Evolutionary conservation across 2,888 invertebrate species (phyloP), one percentile per base, ranked within the genome.

Genomic region (Andrena haemorrhoa): DNA sequence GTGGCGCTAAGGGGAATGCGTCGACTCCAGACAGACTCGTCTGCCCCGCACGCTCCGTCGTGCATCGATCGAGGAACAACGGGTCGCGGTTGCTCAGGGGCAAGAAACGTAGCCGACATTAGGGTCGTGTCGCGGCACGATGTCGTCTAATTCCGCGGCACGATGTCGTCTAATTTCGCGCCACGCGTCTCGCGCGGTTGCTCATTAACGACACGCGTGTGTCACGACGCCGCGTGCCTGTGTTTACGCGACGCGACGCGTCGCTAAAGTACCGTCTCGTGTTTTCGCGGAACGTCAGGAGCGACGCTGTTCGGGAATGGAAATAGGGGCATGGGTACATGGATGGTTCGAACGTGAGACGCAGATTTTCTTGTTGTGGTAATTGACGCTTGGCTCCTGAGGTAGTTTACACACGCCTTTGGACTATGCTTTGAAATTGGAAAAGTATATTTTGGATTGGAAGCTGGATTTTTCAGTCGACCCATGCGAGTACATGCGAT

Each of bases 31-130:
- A 74, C 73, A 66, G 56, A 56, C 72, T 71, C 63, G 80, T 78
- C 70, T 65, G 60, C 29, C 49, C 72, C 71, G 74, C 29, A 33
- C 65, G 10, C 49, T 58, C 71, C 71, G 77, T 74, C 29, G 47
- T 56, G 64, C 77, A 78, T 80, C 82, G 77, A 73, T 66, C 81
- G 33, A 33, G 86, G 73, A 85, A 88, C 82, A 85, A 83, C 79
- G 75, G 72, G 61, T n/a, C 23, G 51, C 73, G 68, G 64, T 65
- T 61, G 49, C 64, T 49, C 58, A 41, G 53, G 58, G 79, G 79
- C 83, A 82, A 86, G 88, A 79, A 88, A 81, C 80, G 76, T 33
- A 71, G 53, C 66, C 79, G 79, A 83, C 87, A 81, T 86, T 78
- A 80, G 83, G 79, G 69, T 72, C 83, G 85, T 83, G 81, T 87